Evolutionary conservation across 1,140 invertebrate species (phyloP).

Genomic region (Papilio aristodemus): DNA sequence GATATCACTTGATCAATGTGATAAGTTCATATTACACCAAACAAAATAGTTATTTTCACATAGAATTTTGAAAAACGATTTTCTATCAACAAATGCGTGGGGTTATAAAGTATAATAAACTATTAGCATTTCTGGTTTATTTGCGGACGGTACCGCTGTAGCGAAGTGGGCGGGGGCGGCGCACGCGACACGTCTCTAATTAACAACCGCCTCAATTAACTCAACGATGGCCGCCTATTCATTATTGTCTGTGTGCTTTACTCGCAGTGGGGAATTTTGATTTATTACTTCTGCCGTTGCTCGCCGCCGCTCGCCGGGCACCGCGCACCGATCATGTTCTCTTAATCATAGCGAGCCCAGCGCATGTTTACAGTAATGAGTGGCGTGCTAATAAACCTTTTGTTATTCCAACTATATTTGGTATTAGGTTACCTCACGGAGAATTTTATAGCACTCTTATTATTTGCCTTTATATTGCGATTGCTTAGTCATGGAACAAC

Average conservation of each 20-base stretch:
- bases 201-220: slow-evolving; percentile 55
- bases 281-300: slow-evolving; percentile 8
- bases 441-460: slow-evolving; percentile 2
- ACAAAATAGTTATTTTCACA: too few species aligned
- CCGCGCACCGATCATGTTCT: slow-evolving; percentile 16
- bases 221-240: slow-evolving; percentile 30
- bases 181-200: slow-evolving; percentile 64
- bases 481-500: background rate
- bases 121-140: background rate
- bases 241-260: slow-evolving; percentile 39
- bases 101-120: too few species aligned
- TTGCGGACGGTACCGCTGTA: slow-evolving; percentile 18
- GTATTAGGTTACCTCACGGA: background rate
- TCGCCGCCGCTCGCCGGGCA: background rate
- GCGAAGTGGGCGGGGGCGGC: slow-evolving; percentile 43
- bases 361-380: slow-evolving; percentile 24
- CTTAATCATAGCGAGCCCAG: slow-evolving; percentile 14
- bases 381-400: slow-evolving; percentile 16
- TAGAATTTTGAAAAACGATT: too few species aligned
- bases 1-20: too few species aligned
- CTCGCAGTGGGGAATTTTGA: slow-evolving; percentile 24
- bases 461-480: background rate
- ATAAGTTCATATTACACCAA: too few species aligned
- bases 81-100: too few species aligned
- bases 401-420: slow-evolving; percentile 23